Base-by-base conservation (phyloP, 2,888 invertebrate species). In the Drosophila quinaria region DNA sequence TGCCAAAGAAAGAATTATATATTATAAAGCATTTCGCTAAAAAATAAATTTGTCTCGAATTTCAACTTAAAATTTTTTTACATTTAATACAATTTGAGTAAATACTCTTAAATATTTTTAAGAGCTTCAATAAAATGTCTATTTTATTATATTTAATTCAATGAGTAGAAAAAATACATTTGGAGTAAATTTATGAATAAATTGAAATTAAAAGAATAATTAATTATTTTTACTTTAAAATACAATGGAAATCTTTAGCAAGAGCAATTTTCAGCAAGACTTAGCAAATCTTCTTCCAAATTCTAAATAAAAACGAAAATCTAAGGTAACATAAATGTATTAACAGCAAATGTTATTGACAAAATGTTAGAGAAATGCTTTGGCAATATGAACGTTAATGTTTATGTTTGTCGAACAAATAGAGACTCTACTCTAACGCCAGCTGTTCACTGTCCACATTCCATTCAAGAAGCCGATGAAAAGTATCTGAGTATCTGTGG, bases 371-470 rank as follows among this genome's bases (percentile, higher is more conserved):
- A 8, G 42, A 54, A 42, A 31, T 54, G 31, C 19, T 13, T 17
- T 46, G 35, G 8, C 17, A 17, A 41, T 33, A 37, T 31, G 37
- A 39, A 31, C 10, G 31, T 31, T 35, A 39, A 31, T 10, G 31
- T 31, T 35, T n/a, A 29, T 62, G 37, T 62, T 56, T 58, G 25
- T 19, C 19, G 41, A 19, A 46, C 42, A 44, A 55, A 59, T 35
- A 51, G 58, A 55, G 55, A 52, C 47, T 46, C 25, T 31, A 37
- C 46, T 44, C 19, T 31, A 37, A 56, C 47, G 33, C 35, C 67
- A 67, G 41, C 44, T 33, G 64, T 51, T 19, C 13, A 22, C 22
- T 22, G 25, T 52, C 44, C 56, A 51, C 70, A 78, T 79, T 75
- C 70, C 78, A 74, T 55, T 62, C 50, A 52, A 54, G 29, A 56